These are phyloP conservation scores for Macquaria australasica DNA, from an alignment of 2,113 vertebrate species.

Conservation along the genomic window DNA sequence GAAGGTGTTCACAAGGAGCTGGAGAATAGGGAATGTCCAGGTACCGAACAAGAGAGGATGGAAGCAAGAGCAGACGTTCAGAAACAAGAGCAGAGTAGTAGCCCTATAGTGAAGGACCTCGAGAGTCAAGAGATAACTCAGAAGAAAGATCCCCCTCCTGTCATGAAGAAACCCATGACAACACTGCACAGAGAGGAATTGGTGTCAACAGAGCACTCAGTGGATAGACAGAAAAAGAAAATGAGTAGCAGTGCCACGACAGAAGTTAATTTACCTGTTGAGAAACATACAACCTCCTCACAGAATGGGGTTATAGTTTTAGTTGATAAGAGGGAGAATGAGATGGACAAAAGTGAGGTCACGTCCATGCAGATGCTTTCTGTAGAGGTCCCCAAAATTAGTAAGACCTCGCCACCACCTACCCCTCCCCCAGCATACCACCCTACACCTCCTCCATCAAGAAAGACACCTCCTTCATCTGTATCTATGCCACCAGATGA, in stretches of 20 bases:
- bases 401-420: constrained; percentile 84
- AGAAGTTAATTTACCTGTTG: constrained; percentile 34
- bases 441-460: constrained; percentile 88
- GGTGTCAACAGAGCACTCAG: constrained; percentile 16
- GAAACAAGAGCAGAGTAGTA: constrained; percentile 37
- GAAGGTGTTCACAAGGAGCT: constrained; percentile 22
- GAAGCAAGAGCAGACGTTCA: constrained; percentile 36
- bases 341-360: constrained; percentile 25
- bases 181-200: constrained; percentile 44
- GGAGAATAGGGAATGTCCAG: constrained; percentile 32
- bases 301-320: constrained; percentile 9
- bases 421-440: constrained; percentile 91
- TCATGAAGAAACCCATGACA: constrained; percentile 73
- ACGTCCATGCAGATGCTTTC: constrained; percentile 49
- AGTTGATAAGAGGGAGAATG: constrained; percentile 20
- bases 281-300: constrained; percentile 21
- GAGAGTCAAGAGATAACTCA: constrained; percentile 36
- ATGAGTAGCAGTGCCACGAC: not conserved
- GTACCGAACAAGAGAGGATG: constrained; percentile 23
- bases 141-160: constrained; percentile 74
- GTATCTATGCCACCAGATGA: constrained; percentile 51
- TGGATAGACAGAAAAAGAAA: constrained; percentile 35
- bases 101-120: constrained; percentile 6
- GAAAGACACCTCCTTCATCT: constrained; percentile 78
- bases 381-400: constrained; percentile 53